Evolutionary conservation across 2,113 vertebrate species (phyloP).

Genomic region (Serilophus lunatus): DNA sequence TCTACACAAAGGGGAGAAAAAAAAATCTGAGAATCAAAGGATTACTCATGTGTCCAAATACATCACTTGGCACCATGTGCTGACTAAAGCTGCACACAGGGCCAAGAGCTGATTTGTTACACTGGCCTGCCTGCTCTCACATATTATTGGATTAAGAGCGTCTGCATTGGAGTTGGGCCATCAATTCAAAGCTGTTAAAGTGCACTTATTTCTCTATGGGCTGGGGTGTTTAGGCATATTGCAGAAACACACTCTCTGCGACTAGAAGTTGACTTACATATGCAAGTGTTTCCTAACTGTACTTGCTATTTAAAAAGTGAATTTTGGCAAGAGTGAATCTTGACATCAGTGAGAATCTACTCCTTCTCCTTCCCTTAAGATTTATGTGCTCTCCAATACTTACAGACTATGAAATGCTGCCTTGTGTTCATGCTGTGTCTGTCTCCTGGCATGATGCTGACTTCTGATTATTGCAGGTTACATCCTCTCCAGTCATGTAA

Average conservation of each 20-base stretch:
- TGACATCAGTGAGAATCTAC: background rate
- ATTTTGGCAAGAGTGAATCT: background rate
- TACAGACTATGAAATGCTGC: background rate
- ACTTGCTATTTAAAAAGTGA: background rate
- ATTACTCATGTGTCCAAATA: constrained; percentile 31
- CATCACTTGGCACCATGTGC: constrained; percentile 15
- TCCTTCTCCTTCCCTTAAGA: background rate
- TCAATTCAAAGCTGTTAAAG: constrained; percentile 46
- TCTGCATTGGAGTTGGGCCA: constrained; percentile 10
- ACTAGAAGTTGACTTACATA: background rate
- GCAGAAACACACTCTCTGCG: background rate
- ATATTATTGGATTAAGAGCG: constrained; percentile 47
- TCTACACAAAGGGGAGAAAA: background rate
- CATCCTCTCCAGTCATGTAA: constrained; percentile 96
- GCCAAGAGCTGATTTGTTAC: constrained; percentile 44
- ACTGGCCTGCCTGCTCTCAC: constrained; percentile 3
- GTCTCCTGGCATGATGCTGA: background rate
- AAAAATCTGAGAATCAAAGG: constrained; percentile 20
- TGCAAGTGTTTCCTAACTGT: background rate
- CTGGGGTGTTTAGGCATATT: background rate
- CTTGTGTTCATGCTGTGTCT: background rate
- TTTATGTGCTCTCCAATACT: background rate
- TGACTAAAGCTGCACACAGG: background rate
- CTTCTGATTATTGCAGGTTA: constrained; percentile 82
- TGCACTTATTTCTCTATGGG: background rate